A percentile compares a stretch with the other conserved stretches of the same genome.
These are phyloP conservation scores for Balanococcus diminutus DNA, from an alignment of 2,888 invertebrate genomes.

Conservation along the genomic window DNA sequence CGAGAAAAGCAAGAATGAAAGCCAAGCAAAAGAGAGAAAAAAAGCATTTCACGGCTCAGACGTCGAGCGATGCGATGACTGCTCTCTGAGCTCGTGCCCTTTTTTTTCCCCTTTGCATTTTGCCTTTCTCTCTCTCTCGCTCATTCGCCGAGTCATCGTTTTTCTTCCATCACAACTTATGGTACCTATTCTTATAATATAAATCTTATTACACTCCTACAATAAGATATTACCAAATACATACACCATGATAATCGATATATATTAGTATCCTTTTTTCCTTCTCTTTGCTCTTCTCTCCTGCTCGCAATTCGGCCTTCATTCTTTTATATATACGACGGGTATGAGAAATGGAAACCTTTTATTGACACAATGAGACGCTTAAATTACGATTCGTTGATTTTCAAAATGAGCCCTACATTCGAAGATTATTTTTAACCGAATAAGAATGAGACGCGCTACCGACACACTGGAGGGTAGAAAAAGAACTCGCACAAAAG, in stretches of 20 bases:
- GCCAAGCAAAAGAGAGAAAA: background rate
- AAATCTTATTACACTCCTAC: conserved; percentile 1
- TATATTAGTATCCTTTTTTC: conserved; percentile 3
- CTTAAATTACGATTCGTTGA: background rate
- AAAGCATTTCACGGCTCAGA: conserved; percentile 23
- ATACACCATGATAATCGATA: background rate
- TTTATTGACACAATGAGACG: background rate
- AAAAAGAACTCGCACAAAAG: no score
- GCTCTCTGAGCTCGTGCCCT: no score
- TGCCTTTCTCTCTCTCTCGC: background rate
- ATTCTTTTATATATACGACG: background rate
- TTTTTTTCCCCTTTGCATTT: background rate
- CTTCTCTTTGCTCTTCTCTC: background rate
- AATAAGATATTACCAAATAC: background rate
- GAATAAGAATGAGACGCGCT: no score
- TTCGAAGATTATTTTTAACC: background rate
- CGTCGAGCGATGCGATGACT: background rate
- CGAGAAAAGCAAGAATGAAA: background rate
- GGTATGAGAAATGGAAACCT: background rate
- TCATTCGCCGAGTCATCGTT: background rate
- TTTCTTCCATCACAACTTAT: background rate
- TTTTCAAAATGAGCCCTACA: background rate
- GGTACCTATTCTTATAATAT: background rate
- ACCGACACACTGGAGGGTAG: no score
- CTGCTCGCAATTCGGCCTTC: background rate